These are phyloP conservation scores for Oryzias javanicus DNA, from an alignment of 2,113 vertebrate species.

Conservation along the genomic window DNA sequence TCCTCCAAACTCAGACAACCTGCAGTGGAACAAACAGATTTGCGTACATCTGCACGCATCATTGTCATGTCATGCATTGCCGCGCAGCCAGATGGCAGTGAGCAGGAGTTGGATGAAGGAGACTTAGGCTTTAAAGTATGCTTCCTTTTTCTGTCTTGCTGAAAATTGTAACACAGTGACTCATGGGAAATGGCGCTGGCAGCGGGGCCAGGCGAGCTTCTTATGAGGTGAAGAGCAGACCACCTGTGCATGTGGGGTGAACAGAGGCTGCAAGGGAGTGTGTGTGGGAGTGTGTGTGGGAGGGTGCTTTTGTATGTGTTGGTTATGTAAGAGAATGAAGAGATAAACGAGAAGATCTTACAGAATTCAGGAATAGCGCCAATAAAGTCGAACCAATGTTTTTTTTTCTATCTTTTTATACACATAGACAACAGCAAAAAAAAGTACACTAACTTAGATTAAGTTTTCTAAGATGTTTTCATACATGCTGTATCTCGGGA, in stretches of 20 bases:
- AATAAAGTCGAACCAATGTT: conserved; percentile 33
- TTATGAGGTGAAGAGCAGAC: conserved; percentile 48
- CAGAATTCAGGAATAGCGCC: conserved; percentile 32
- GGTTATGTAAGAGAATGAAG: conserved; percentile 39
- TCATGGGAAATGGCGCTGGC: conserved; percentile 49
- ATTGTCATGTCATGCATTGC: conserved; percentile 52
- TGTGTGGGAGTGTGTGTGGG: conserved; percentile 15
- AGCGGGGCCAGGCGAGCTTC: conserved; percentile 32
- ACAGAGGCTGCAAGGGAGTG: conserved; percentile 4
- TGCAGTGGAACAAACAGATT: conserved; percentile 62
- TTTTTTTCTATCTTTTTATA: conserved; percentile 7
- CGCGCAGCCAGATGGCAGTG: conserved; percentile 61
- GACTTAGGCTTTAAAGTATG: conserved; percentile 46
- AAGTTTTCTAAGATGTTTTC: conserved; percentile 45
- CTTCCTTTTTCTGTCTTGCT: conserved; percentile 39
- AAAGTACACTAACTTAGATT: conserved; percentile 38
- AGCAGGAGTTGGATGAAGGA: conserved; percentile 27
- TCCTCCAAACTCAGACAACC: conserved; percentile 51
- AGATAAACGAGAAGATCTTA: conserved; percentile 59
- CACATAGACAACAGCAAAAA: conserved; percentile 27
- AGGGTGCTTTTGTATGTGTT: conserved; percentile 17
- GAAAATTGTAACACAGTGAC: conserved; percentile 38
- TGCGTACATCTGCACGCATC: conserved; percentile 63
- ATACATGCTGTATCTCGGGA: conserved; percentile 26
- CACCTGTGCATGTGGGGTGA: conserved; percentile 52